Evolutionary conservation across 92 coral and sea anemone species (phyloP), one percentile per base, ranked within the genome.

Genomic region (Paramuricea clavata): DNA sequence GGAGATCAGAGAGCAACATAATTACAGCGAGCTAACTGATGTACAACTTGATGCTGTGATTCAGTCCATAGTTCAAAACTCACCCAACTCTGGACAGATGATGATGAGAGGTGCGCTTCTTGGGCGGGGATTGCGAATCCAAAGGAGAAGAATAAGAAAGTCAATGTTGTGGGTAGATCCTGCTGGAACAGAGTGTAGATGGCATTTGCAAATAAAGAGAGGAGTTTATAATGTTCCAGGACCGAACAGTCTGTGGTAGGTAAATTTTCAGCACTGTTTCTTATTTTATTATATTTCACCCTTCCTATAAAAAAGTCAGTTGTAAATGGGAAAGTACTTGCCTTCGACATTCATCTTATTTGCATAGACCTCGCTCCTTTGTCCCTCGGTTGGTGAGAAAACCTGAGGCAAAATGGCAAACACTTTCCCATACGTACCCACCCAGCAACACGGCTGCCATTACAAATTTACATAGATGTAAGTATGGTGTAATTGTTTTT

Each of bases 101-200:
- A 50, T 50, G 59, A 50, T 50, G 59, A 50, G 76, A 69, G 76
- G 76, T 68, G 74, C 74, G 39, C 74, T 68, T 68, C 74, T 68
- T 31, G 74, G 74, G 42, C 36, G 42, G 21, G 74, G 74, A 68
- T 68, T 68, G 74, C 41, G 42, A 68, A 68, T 68, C 43, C 74
- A 68, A 68, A 68, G 41, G 12, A 68, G 42, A n/a, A 62, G 70
- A 62, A 62, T 62, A 62, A 62, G 70, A 62, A 41, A 28, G 9
- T 68, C 42, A 6, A 68, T 68, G 74, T 68, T 68, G 74, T 41
- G 44, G 36, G 74, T 68, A 68, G 41, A 68, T 68, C 74, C 74
- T 68, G 74, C 12, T 26, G 74, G 74, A 28, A 32, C 74, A n/a
- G 42, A 68, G 74, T 68, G 74, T 41, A 73, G 17, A 47, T 12